phyloP scores from a whole-genome alignment of 2,797 vertebrate genomes.

The Phylloscopus collybita region DNA sequence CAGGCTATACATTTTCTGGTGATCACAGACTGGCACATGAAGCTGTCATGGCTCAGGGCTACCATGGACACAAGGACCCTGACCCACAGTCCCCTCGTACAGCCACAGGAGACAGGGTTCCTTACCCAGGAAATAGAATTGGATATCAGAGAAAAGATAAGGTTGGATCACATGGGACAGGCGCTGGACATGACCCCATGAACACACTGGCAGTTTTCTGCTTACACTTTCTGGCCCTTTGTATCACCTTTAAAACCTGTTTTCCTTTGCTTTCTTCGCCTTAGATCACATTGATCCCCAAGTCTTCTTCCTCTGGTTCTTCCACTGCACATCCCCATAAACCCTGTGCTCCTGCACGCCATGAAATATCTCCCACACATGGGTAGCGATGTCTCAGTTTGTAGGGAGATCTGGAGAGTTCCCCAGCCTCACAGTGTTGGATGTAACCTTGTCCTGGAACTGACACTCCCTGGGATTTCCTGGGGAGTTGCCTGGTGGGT shows the following conservation, averaged over 20 bases:
- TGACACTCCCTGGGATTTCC: neutral
- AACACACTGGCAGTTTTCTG: neutral
- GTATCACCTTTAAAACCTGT: neutral
- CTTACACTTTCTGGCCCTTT: neutral
- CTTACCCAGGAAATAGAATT: neutral
- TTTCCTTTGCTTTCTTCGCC: neutral
- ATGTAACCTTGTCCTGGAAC: neutral
- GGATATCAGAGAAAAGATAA: neutral
- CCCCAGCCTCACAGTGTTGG: neutral
- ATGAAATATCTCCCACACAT: rapidly evolving
- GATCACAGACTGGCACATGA: rapidly evolving
- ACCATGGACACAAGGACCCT: rapidly evolving
- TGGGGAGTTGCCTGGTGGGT: no score
- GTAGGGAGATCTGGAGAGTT: neutral
- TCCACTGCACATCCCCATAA: neutral
- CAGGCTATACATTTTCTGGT: neutral
- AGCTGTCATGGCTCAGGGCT: neutral
- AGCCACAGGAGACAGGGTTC: neutral
- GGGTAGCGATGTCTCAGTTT: neutral
- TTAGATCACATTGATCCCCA: neutral
- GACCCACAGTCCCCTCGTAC: rapidly evolving
- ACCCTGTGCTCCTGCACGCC: neutral
- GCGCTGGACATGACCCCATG: rapidly evolving
- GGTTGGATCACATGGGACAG: rapidly evolving
- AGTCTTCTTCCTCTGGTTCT: neutral